Evolutionary conservation across 1,140 invertebrate species (phyloP).

Genomic region (Eupeodes corollae): DNA sequence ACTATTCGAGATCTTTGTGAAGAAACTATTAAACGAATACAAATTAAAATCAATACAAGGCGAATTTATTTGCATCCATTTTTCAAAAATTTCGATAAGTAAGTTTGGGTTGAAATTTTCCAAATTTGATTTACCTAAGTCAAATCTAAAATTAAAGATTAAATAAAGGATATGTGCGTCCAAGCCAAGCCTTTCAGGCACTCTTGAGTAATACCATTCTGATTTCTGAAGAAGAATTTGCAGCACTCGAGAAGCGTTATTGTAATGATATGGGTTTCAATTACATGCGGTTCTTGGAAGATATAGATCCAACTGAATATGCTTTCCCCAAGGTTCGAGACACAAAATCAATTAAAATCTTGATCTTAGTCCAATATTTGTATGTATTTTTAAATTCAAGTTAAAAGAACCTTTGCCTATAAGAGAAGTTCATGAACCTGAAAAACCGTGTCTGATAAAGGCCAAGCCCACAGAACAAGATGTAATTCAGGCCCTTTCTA

Average conservation of each 20-base stretch:
- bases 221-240: constrained; percentile 48
- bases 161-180: constrained; percentile 55
- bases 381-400: too few relatives aligned
- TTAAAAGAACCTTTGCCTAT: too few relatives aligned
- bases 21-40: constrained; percentile 42
- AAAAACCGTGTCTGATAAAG: too few relatives aligned
- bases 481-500: constrained; percentile 54
- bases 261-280: constrained; percentile 57
- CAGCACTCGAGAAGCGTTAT: constrained; percentile 52
- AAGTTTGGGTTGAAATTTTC: constrained; percentile 10
- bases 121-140: neutral
- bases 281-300: constrained; percentile 52
- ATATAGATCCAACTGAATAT: constrained; percentile 38
- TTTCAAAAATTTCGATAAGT: constrained; percentile 57
- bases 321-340: constrained; percentile 24
- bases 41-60: constrained; percentile 39
- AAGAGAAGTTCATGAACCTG: too few relatives aligned
- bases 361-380: too few relatives aligned
- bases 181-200: constrained; percentile 52
- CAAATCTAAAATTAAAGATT: constrained; percentile 34
- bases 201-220: constrained; percentile 50
- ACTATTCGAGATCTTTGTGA: constrained; percentile 41
- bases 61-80: constrained; percentile 48
- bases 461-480: constrained; percentile 37
- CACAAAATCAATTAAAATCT: constrained; percentile 8